phyloP scores from a whole-genome alignment of 2,797 vertebrate species.

The Discoglossus pictus region DNA sequence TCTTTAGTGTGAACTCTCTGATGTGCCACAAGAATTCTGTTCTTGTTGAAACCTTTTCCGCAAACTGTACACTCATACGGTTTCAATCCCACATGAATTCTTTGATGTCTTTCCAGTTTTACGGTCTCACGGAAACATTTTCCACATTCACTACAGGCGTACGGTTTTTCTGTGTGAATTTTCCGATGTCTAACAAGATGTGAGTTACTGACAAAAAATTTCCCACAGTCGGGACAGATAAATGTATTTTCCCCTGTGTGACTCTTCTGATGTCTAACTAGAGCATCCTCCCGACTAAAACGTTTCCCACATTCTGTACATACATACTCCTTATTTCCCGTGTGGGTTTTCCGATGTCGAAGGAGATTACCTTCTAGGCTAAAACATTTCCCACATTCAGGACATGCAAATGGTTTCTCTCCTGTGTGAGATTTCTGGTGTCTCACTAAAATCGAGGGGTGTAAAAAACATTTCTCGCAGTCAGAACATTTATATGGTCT shows the following conservation, averaged over 20 bases:
- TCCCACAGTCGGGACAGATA: conserved; percentile 56
- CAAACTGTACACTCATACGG: too few relatives aligned
- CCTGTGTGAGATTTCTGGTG: conserved; percentile 60
- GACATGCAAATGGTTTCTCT: conserved; percentile 58
- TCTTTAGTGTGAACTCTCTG: conserved; percentile 57
- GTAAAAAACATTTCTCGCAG: conserved; percentile 58
- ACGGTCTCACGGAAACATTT: too few relatives aligned
- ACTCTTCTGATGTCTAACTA: conserved; percentile 58
- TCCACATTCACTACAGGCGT: too few relatives aligned
- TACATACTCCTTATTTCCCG: conserved; percentile 59
- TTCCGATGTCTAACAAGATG: too few relatives aligned
- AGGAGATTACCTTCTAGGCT: conserved; percentile 58
- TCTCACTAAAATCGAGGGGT: conserved; percentile 55
- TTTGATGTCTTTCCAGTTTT: too few relatives aligned
- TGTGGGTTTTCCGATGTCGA: conserved; percentile 58
- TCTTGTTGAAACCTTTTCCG: too few relatives aligned
- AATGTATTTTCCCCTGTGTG: conserved; percentile 60
- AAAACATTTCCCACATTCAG: conserved; percentile 59
- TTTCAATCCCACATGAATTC: too few relatives aligned
- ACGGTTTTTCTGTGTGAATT: too few relatives aligned
- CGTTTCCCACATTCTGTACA: conserved; percentile 59
- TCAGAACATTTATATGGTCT: conserved; percentile 58
- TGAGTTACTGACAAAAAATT: conserved; percentile 57
- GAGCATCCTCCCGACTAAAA: conserved; percentile 57
- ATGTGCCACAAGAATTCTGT: conserved; percentile 55